Conservation (phyloP, 2,888 invertebrate species). For the Drosophila infuscata region DNA sequence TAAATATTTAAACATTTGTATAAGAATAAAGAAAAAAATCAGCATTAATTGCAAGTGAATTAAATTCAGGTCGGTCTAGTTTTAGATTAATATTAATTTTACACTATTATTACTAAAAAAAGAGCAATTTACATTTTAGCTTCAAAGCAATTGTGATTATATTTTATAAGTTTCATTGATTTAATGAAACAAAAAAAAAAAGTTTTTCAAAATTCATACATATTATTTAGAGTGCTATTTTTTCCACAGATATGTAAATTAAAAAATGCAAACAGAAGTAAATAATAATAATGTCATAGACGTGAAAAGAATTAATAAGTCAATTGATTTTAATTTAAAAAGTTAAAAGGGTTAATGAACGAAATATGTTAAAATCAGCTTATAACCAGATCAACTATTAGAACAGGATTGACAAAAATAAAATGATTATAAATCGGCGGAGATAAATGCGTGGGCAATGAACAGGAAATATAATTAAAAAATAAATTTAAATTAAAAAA, state of each 20-base stretch:
- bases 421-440: background rate
- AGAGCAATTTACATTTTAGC: background rate
- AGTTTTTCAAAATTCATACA: no score
- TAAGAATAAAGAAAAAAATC: background rate
- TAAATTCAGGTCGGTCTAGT: background rate
- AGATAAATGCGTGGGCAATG: background rate
- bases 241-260: background rate
- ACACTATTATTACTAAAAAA: background rate
- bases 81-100: background rate
- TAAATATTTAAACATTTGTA: background rate
- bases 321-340: background rate
- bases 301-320: background rate
- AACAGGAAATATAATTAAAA: background rate
- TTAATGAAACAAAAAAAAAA: background rate
- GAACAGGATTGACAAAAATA: background rate
- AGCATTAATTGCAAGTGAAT: background rate
- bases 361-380: background rate
- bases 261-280: background rate
- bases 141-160: background rate
- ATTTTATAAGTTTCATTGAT: background rate
- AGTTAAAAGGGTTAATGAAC: background rate
- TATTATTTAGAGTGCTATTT: background rate
- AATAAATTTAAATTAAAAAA: background rate
- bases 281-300: background rate
- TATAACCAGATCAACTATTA: background rate